Evolutionary conservation across 2,113 vertebrate species (phyloP).

Genomic region (Dascyllus trimaculatus): DNA sequence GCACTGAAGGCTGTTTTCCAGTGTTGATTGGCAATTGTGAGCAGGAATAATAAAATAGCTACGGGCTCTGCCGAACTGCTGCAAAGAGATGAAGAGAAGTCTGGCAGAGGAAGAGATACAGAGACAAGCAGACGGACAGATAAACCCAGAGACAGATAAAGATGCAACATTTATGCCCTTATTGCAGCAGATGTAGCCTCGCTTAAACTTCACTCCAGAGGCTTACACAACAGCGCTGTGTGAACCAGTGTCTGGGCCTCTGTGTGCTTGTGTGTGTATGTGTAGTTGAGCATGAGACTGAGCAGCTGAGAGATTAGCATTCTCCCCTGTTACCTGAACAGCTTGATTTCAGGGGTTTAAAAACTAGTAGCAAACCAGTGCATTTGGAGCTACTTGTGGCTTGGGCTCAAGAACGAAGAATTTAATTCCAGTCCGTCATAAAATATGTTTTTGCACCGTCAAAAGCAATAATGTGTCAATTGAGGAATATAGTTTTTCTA

Average conservation of each 20-base stretch:
- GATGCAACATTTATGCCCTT: conserved; percentile 17
- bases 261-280: conserved; percentile 13
- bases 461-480: neutral
- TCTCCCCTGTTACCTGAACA: conserved; percentile 49
- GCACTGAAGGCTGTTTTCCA: conserved; percentile 57
- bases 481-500: neutral
- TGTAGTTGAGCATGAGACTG: conserved; percentile 51
- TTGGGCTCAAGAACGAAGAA: neutral
- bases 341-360: conserved; percentile 43
- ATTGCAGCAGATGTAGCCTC: conserved; percentile 43
- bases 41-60: neutral
- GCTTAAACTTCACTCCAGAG: conserved; percentile 38
- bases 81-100: conserved; percentile 4
- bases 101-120: neutral
- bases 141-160: conserved; percentile 1
- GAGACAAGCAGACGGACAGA: neutral
- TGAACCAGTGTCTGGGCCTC: conserved; percentile 29
- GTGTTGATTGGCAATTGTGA: conserved; percentile 7
- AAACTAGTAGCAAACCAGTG: conserved; percentile 3
- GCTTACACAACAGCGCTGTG: conserved; percentile 56
- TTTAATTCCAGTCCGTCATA: neutral
- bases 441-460: too few relatives aligned
- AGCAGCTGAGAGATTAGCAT: conserved; percentile 73
- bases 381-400: conserved; percentile 25
- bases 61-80: neutral